Percentiles rank a stretch among this genome's conserved stretches.
These are phyloP conservation scores for Phocides pigmalion DNA, from an alignment of 1,140 invertebrate genomes.

Conservation along the genomic window DNA sequence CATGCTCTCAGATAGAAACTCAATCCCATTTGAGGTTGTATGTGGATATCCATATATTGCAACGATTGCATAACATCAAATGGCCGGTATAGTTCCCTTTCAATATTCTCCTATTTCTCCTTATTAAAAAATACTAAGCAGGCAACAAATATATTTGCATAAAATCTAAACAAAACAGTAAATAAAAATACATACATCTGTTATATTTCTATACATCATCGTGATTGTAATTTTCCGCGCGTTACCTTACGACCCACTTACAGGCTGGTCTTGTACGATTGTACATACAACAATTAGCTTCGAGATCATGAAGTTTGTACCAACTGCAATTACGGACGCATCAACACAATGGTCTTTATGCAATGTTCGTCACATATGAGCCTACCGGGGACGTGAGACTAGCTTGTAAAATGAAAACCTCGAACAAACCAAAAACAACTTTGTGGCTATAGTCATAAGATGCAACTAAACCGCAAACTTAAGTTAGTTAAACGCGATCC, in stretches of 20 bases:
- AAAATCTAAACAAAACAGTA: too few species aligned
- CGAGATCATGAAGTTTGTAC: slow-evolving; percentile 16
- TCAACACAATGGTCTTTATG: slow-evolving; percentile 26
- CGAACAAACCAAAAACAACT: slow-evolving; percentile 1
- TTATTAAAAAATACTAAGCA: too few species aligned
- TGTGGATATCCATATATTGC: too few species aligned
- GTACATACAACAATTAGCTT: slow-evolving; percentile 19
- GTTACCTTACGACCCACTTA: slow-evolving; percentile 8
- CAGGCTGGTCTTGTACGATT: not conserved
- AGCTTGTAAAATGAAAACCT: not conserved
- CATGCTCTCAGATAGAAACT: too few species aligned
- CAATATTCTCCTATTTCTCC: too few species aligned
- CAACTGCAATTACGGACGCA: slow-evolving; percentile 21
- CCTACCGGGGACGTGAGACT: slow-evolving; percentile 23
- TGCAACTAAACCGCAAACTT: not conserved
- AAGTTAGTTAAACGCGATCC: not conserved
- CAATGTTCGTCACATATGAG: slow-evolving; percentile 30
- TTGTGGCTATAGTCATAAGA: not conserved
- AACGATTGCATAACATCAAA: too few species aligned
- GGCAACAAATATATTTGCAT: too few species aligned
- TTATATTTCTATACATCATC: not conserved
- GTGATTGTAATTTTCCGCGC: not conserved
- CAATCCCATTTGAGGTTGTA: too few species aligned
- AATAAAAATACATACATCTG: too few species aligned
- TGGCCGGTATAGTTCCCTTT: too few species aligned